These are phyloP conservation scores for Pyrrhia umbra DNA, from an alignment of 2,888 invertebrate species.

Conservation along the genomic window DNA sequence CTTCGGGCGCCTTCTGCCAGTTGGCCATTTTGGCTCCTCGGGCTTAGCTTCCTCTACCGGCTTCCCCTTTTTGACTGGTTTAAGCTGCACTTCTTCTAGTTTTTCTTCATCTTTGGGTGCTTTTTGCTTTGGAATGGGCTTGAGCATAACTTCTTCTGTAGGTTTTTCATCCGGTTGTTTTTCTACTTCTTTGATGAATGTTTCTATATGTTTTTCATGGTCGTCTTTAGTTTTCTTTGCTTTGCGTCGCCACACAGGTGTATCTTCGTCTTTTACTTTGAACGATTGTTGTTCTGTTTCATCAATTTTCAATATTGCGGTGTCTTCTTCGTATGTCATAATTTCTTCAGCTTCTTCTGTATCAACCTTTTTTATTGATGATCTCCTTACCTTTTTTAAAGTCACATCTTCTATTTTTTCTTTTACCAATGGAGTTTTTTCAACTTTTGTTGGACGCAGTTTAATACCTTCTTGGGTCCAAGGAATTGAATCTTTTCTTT, in stretches of 20 bases:
- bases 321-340: slow-evolving; percentile 90
- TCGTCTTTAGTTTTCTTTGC: slow-evolving; percentile 29
- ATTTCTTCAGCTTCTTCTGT: slow-evolving; percentile 88
- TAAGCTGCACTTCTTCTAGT: slow-evolving; percentile 9
- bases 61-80: slow-evolving; percentile 14
- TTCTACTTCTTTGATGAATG: neutral
- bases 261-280: slow-evolving; percentile 68
- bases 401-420: slow-evolving; percentile 87
- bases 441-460: slow-evolving; percentile 90
- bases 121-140: slow-evolving; percentile 23
- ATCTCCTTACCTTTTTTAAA: slow-evolving; percentile 80
- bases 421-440: slow-evolving; percentile 88
- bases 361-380: slow-evolving; percentile 78
- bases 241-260: slow-evolving; percentile 49
- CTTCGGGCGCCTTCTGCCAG: slow-evolving; percentile 9
- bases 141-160: slow-evolving; percentile 22
- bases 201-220: slow-evolving; percentile 81
- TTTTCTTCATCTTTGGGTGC: slow-evolving; percentile 23
- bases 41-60: slow-evolving; percentile 8
- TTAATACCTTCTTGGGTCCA: slow-evolving; percentile 92
- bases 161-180: slow-evolving; percentile 1
- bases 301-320: slow-evolving; percentile 86
- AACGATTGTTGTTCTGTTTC: slow-evolving; percentile 77
- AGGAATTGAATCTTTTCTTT: slow-evolving; percentile 80
- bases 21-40: slow-evolving; percentile 18